phyloP scores from a whole-genome alignment of 2,797 vertebrate genomes.

The Heterohyrax brucei region DNA sequence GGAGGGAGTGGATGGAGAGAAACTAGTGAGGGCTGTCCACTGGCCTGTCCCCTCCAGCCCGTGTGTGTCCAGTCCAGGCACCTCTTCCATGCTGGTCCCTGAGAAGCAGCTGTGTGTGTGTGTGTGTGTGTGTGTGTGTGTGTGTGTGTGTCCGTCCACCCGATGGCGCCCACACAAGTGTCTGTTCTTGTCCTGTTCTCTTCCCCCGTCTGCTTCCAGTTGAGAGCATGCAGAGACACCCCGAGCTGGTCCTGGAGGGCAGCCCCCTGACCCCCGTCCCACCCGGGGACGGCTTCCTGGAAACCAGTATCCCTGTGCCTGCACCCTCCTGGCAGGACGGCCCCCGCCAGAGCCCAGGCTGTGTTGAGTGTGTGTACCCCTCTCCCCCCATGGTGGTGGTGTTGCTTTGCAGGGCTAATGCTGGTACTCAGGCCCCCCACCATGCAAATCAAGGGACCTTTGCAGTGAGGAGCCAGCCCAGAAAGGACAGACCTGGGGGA shows the following conservation, averaged over 20 bases:
- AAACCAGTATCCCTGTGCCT: slow-evolving; percentile 98
- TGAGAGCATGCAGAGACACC: slow-evolving; percentile 98
- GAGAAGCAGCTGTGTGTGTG: background rate
- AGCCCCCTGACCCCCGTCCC: slow-evolving; percentile 94
- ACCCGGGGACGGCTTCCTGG: slow-evolving; percentile 97
- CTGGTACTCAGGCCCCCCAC: slow-evolving; percentile 66
- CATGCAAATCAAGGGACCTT: background rate
- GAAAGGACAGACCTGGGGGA: background rate
- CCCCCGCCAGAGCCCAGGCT: slow-evolving; percentile 92
- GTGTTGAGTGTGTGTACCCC: slow-evolving; percentile 97
- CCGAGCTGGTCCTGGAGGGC: slow-evolving; percentile 96
- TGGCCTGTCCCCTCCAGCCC: background rate
- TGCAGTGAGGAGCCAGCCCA: background rate
- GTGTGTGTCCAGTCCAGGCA: background rate
- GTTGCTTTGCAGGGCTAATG: slow-evolving; percentile 75
- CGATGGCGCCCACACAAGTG: slow-evolving; percentile 87
- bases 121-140: slow-evolving; percentile 44
- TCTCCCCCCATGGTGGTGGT: slow-evolving; percentile 82
- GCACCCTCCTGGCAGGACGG: slow-evolving; percentile 96
- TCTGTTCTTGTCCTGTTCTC: slow-evolving; percentile 93
- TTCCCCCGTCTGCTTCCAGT: slow-evolving; percentile 93
- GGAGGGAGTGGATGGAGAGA: background rate
- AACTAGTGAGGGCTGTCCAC: no score
- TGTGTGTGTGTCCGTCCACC: slow-evolving; percentile 53
- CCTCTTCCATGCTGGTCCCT: background rate